phyloP scores from a whole-genome alignment of 2,113 vertebrate genomes.

The Triplophysa tibetana region DNA sequence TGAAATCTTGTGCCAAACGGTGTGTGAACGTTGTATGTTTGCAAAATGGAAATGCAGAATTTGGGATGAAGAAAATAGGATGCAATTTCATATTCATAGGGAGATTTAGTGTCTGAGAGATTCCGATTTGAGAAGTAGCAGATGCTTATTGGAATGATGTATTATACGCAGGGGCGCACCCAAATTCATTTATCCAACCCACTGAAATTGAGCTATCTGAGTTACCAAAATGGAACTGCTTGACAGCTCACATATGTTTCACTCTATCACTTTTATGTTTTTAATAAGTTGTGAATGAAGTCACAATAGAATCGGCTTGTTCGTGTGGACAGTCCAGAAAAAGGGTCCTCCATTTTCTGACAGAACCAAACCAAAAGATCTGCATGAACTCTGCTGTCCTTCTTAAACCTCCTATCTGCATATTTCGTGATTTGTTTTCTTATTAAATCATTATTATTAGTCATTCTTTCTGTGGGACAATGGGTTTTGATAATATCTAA shows the following conservation, averaged over 20 bases:
- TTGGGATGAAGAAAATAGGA: slow-evolving; percentile 37
- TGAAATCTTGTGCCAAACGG: slow-evolving; percentile 58
- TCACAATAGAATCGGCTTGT: neutral
- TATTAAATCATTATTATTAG: too few relatives aligned
- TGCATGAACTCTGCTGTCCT: too few relatives aligned
- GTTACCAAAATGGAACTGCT: neutral
- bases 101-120: slow-evolving; percentile 30
- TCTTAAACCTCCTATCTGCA: too few relatives aligned
- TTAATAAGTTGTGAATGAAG: neutral
- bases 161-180: slow-evolving; percentile 19
- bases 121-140: slow-evolving; percentile 33
- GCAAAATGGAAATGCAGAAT: slow-evolving; percentile 39
- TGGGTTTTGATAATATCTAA: too few relatives aligned
- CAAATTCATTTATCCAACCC: slow-evolving; percentile 42
- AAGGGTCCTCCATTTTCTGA: too few relatives aligned
- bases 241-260: neutral
- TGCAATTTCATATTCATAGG: slow-evolving; percentile 52
- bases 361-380: too few relatives aligned
- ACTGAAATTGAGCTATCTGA: slow-evolving; percentile 10
- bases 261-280: neutral
- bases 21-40: slow-evolving; percentile 32
- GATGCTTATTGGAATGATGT: slow-evolving; percentile 37
- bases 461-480: too few relatives aligned
- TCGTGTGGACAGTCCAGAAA: neutral
- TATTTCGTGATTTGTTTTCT: too few relatives aligned